phyloP scores from a whole-genome alignment of 2,113 vertebrate species.

The Plecturocebus donacophilus region DNA sequence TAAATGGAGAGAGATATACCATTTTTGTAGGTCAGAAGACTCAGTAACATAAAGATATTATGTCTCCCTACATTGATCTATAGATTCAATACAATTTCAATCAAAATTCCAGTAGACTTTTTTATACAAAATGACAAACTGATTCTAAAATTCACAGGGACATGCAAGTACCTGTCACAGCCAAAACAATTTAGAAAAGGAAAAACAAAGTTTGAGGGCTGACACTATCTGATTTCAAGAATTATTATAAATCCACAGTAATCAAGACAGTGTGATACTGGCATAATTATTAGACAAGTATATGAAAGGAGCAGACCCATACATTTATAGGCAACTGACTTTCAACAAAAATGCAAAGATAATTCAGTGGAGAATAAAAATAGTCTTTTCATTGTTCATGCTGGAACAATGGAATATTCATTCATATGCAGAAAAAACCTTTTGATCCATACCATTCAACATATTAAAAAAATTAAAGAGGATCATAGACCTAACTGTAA shows the following conservation, averaged over 20 bases:
- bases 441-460: neutral
- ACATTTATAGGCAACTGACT: neutral
- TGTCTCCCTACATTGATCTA: neutral
- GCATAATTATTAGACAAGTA: neutral
- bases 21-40: neutral
- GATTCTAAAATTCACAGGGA: neutral
- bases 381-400: neutral
- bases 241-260: neutral
- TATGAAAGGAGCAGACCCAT: neutral
- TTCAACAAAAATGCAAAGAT: neutral
- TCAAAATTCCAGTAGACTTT: neutral
- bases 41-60: neutral
- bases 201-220: neutral
- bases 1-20: neutral
- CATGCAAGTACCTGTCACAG: neutral
- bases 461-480: neutral
- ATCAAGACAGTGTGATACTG: neutral
- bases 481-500: neutral
- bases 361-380: neutral
- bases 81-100: neutral
- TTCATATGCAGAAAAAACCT: neutral
- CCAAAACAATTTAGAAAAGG: neutral
- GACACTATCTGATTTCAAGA: neutral
- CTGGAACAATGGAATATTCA: neutral
- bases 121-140: neutral